Percentiles rank a stretch among this genome's conserved stretches.
These are phyloP conservation scores for Eurois occulta DNA, from an alignment of 2,888 invertebrate species.

Conservation along the genomic window DNA sequence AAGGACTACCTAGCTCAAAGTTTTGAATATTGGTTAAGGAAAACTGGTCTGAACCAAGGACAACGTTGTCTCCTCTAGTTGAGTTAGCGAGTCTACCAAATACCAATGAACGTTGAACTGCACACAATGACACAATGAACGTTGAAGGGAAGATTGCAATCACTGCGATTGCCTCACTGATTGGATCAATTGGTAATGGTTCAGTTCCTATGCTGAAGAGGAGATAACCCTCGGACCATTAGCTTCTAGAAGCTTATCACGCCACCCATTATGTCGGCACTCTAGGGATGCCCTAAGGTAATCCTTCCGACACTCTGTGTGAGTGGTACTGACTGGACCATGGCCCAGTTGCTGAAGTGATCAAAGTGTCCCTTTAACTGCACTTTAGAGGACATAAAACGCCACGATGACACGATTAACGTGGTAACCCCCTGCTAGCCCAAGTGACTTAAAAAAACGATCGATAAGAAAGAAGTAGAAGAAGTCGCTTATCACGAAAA, in stretches of 20 bases:
- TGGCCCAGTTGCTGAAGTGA: neutral
- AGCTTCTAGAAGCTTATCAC: neutral
- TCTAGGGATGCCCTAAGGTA: neutral
- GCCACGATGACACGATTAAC: neutral
- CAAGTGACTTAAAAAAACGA: neutral
- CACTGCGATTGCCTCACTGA: conserved; percentile 33
- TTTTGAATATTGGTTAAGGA: neutral
- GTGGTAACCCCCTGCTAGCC: neutral
- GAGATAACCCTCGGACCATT: neutral
- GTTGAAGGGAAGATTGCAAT: conserved; percentile 31
- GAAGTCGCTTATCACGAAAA: neutral
- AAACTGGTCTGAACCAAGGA: neutral
- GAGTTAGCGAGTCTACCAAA: conserved; percentile 16
- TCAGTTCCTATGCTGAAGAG: conserved; percentile 25
- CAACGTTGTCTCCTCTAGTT: conserved; percentile 20
- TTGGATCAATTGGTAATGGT: conserved; percentile 39
- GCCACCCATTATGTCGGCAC: neutral
- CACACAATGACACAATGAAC: conserved; percentile 9
- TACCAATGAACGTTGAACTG: conserved; percentile 24
- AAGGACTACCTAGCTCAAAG: neutral
- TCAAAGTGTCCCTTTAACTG: neutral
- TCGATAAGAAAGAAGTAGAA: neutral
- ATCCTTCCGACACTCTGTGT: neutral
- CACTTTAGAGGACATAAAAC: neutral
- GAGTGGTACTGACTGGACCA: neutral